Evolutionary conservation across 2,113 vertebrate genomes (phyloP).

Genomic region (Phocoena phocoena): DNA sequence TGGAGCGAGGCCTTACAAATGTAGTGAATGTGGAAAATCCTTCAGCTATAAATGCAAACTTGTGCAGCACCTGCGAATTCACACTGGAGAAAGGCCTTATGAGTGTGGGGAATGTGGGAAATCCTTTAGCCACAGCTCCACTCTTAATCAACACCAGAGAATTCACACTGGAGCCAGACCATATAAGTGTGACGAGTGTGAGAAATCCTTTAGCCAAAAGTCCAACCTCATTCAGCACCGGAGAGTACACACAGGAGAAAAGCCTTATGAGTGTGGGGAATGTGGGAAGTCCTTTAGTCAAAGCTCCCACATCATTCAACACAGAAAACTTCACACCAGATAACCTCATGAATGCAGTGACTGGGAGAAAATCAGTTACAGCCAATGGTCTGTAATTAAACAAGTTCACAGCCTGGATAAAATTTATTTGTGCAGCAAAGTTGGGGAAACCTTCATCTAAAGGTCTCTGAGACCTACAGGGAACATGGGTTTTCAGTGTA

Average conservation of each 20-base stretch:
- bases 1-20: conserved; percentile 11
- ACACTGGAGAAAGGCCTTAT: conserved; percentile 27
- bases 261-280: conserved; percentile 25
- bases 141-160: conserved; percentile 34
- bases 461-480: background rate
- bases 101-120: conserved; percentile 25
- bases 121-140: conserved; percentile 35
- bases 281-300: conserved; percentile 48
- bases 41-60: conserved; percentile 38
- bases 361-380: background rate
- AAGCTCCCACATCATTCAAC: conserved; percentile 35
- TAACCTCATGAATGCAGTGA: background rate
- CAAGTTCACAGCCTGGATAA: background rate
- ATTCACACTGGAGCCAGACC: conserved; percentile 52
- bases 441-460: background rate
- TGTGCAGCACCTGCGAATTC: conserved; percentile 40
- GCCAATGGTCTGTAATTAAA: background rate
- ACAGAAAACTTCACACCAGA: conserved; percentile 28
- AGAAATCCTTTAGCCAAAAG: conserved; percentile 45
- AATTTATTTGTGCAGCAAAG: background rate
- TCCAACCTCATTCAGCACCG: conserved; percentile 51
- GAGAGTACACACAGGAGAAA: conserved; percentile 35
- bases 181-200: conserved; percentile 33
- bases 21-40: conserved; percentile 10
- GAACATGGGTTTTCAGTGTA: background rate